A percentile compares a stretch with the other conserved stretches of the same genome.
Conservation (phyloP, 2,113 vertebrate species). For the Rostratula benghalensis region DNA sequence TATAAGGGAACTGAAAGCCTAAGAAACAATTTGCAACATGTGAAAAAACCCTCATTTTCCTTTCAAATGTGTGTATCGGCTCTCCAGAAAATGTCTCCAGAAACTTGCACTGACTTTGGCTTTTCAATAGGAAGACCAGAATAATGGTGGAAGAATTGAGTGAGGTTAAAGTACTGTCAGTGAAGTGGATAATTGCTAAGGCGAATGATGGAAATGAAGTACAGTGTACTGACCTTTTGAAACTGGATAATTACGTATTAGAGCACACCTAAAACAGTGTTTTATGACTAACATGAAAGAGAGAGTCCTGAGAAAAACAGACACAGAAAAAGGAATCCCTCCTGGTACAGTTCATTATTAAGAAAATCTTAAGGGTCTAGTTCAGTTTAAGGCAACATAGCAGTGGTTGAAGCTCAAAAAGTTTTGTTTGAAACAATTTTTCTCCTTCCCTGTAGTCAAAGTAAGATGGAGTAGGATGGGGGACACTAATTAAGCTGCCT, state of each 20-base stretch:
- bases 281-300: neutral
- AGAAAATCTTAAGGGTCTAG: neutral
- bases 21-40: neutral
- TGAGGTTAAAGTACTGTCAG: neutral
- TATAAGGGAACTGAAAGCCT: neutral
- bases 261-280: neutral
- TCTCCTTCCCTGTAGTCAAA: neutral
- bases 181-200: neutral
- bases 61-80: neutral
- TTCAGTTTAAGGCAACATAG: neutral
- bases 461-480: neutral
- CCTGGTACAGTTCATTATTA: neutral
- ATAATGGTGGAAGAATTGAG: neutral
- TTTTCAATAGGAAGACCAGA: neutral
- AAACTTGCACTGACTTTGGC: neutral
- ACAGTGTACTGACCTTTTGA: neutral
- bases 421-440: neutral
- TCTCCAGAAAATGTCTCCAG: neutral
- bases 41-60: neutral
- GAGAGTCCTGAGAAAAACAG: neutral
- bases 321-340: neutral
- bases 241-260: neutral
- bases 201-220: neutral
- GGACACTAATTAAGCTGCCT: neutral
- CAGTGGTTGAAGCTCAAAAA: neutral